Evolutionary conservation across 1,140 invertebrate species (phyloP), one percentile per base, ranked within the genome.

Genomic region (Drosophila bifasciata): DNA sequence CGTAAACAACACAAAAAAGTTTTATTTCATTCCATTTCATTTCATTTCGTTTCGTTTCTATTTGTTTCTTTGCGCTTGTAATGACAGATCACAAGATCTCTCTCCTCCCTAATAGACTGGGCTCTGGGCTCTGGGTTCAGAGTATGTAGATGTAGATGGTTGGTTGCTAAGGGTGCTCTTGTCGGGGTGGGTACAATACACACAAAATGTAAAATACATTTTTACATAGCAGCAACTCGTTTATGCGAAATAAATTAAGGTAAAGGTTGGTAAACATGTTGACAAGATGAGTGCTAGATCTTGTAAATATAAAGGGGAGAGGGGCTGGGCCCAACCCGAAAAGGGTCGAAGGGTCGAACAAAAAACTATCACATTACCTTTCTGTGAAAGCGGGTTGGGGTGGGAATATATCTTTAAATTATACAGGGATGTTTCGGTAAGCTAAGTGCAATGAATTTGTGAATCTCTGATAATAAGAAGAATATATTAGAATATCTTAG

Each of bases 1-100:
- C 49, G 62, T 76, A 76, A 76, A 76, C 73, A 70, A 76, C 74
- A 69, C 56, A 68, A 60, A 78, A 78, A 64, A 67, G 49, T 55
- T 32, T 67, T 43, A 53, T 46, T 63, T 56, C 62, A 66, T 46
- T 63, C 51, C 36, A 21, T 44, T 36, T 25, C 60, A 16, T 23
- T 32, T 60, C 25, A 8, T 36, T 50, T 43, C 21, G 23, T 46
- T 1, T 23, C 41, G 16, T 9, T 45, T 21, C 23, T 23, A 17
- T 32, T 62, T 16, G n/a, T 64, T 48, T 39, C 28, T 21, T 51
- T 46, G n/a, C 41, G 49, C 49, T 45, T 68, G 64, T 68, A 67
- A 67, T 68, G 64, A 68, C 64, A 68, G 64, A 68, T 68, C 64
- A 68, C 64, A 68, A 68, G 64, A 68, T 67, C 61, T 66, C 21